Conservation (phyloP, 2,888 invertebrate genomes). For the Halocaridina rubra region DNA sequence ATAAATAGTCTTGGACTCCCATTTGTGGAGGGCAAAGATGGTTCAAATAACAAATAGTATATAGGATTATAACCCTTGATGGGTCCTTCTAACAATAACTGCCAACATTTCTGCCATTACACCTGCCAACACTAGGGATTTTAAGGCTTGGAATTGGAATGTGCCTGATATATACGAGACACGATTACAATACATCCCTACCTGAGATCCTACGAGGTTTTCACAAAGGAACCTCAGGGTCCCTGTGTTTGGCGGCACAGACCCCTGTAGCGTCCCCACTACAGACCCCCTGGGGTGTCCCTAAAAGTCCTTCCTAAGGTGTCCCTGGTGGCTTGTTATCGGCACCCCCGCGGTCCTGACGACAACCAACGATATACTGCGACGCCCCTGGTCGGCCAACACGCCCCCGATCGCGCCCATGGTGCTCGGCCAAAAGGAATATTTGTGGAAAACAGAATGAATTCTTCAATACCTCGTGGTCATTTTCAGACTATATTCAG, state of each 20-base stretch:
- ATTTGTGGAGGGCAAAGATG: no score
- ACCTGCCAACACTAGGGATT: no score
- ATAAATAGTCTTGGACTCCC: no score
- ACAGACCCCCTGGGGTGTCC: background rate
- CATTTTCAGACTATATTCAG: no score
- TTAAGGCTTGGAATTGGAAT: no score
- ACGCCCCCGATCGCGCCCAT: no score
- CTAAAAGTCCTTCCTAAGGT: background rate
- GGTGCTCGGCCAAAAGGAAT: background rate
- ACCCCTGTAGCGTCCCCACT: background rate
- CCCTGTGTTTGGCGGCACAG: background rate
- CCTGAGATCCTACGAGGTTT: background rate
- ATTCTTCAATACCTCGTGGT: background rate
- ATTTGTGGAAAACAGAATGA: background rate
- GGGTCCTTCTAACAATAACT: no score
- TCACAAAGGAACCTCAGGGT: background rate
- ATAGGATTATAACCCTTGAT: no score
- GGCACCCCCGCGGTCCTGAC: constrained; percentile 2
- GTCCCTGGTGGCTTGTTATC: constrained; percentile 19
- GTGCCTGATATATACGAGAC: background rate
- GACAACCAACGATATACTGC: background rate
- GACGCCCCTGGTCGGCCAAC: background rate
- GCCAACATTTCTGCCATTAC: no score
- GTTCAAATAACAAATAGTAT: no score
- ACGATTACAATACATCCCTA: background rate